These are phyloP conservation scores for Ophiothrix spiculata DNA, from an alignment of 35 echinoderm and acorn worm species.

Conservation along the genomic window DNA sequence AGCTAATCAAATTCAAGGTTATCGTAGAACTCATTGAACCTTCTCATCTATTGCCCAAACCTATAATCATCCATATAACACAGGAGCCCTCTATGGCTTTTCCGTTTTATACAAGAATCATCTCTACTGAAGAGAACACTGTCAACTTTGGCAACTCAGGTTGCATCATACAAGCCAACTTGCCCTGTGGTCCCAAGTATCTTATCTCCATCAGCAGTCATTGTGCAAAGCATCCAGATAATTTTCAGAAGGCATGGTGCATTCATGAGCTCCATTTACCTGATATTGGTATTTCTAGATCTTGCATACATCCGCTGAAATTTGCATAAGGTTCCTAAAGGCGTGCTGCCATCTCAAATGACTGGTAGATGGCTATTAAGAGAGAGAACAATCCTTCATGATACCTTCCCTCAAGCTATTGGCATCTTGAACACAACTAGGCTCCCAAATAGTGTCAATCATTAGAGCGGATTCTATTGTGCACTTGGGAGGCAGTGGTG, in stretches of 20 bases:
- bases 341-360: neutral
- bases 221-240: neutral
- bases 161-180: neutral
- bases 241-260: slow-evolving; percentile 3
- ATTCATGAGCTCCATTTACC: slow-evolving; percentile 9
- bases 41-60: too few species aligned
- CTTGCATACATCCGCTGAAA: neutral
- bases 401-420: neutral
- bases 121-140: neutral
- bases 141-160: neutral
- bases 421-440: neutral
- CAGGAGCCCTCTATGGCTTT: too few species aligned
- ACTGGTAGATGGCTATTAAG: slow-evolving; percentile 6
- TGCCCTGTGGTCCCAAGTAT: neutral
- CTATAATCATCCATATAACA: too few species aligned
- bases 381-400: neutral
- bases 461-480: too few species aligned
- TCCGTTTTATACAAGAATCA: too few species aligned
- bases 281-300: neutral
- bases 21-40: too few species aligned
- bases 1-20: too few species aligned
- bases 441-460: slow-evolving; percentile 6
- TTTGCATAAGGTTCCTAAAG: neutral
- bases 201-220: neutral
- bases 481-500: too few species aligned